Base-by-base conservation (phyloP, 2,888 invertebrate species). In the Ophioninae sp. region DNA sequence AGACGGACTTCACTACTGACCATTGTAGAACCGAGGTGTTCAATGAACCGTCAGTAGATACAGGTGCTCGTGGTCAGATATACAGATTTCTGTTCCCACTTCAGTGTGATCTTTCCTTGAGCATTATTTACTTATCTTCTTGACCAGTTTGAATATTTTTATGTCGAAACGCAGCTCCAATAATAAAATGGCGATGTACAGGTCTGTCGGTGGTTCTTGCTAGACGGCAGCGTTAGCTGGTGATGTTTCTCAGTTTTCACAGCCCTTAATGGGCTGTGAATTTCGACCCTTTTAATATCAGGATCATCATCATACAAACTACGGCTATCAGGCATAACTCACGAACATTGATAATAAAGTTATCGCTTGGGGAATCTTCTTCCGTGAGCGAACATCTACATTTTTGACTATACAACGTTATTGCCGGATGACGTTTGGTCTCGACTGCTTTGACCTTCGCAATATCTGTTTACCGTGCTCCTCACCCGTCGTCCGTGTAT, bases 381-480 rank as follows among this genome's bases (percentile, higher is more conserved):
- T 59, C 22, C 22, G 17, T 7, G 22, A 59, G 20, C 9, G 22
- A 59, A 59, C 9, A 20, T 59, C 59, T 22, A 17, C 20, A 59
- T 1, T 7, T 22, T 59, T 0, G 20, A 59, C 59, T 22, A 20
- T 59, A 59, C 20, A 20, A 9, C 20, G 22, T 59, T 7, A 22
- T 59, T 59, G 59, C 22, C 20, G 9, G 22, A 10, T 22, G 22
- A 59, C 79, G 30, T 67, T 59, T 65, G 51, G 22, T 41, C 41
- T 13, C 23, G 37, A 61, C 67, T 56, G 17, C 56, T 61, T 71
- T 74, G 74, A 63, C 77, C 78, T 83, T 77, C 75, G 58, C 39
- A 69, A 74, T 79, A 63, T 73, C 63, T 68, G 67, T 78, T 58
- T 61, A 58, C 74, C 64, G 63, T 59, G 78, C 23, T 79, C 44